These are phyloP conservation scores for Periparus ater DNA, from an alignment of 2,797 vertebrate species.

Conservation along the genomic window DNA sequence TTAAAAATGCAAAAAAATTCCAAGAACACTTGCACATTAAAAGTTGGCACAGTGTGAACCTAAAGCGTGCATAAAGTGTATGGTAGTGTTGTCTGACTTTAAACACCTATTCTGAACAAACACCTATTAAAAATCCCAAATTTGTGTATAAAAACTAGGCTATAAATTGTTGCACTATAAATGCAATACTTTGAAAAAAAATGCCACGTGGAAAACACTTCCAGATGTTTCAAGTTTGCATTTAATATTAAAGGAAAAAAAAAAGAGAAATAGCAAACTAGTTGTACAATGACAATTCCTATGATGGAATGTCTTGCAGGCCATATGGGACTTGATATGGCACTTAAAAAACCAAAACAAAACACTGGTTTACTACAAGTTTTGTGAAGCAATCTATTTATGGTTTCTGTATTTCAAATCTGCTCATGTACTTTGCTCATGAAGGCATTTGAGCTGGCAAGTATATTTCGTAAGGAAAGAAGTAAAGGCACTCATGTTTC, in stretches of 20 bases:
- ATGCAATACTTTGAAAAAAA: slow-evolving; percentile 66
- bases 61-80: slow-evolving; percentile 4
- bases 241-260: background rate
- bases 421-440: slow-evolving; percentile 49
- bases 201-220: slow-evolving; percentile 65
- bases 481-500: slow-evolving; percentile 78
- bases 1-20: slow-evolving; percentile 14
- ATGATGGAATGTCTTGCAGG: slow-evolving; percentile 20
- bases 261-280: slow-evolving; percentile 35
- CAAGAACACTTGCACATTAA: slow-evolving; percentile 23
- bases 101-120: slow-evolving; percentile 64
- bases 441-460: slow-evolving; percentile 63
- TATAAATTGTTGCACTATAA: slow-evolving; percentile 71
- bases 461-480: slow-evolving; percentile 56
- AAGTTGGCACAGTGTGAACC: slow-evolving; percentile 72
- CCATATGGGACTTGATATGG: slow-evolving; percentile 5
- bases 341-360: background rate
- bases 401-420: slow-evolving; percentile 50
- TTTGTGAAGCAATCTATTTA: slow-evolving; percentile 44
- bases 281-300: slow-evolving; percentile 14
- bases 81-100: background rate
- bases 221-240: slow-evolving; percentile 69
- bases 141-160: slow-evolving; percentile 71
- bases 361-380: slow-evolving; percentile 46
- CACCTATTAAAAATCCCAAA: slow-evolving; percentile 62